Percentiles rank a stretch among this genome's conserved stretches.
These are phyloP conservation scores for Drosophila pectinifera DNA, from an alignment of 1,140 invertebrate species.

Conservation along the genomic window DNA sequence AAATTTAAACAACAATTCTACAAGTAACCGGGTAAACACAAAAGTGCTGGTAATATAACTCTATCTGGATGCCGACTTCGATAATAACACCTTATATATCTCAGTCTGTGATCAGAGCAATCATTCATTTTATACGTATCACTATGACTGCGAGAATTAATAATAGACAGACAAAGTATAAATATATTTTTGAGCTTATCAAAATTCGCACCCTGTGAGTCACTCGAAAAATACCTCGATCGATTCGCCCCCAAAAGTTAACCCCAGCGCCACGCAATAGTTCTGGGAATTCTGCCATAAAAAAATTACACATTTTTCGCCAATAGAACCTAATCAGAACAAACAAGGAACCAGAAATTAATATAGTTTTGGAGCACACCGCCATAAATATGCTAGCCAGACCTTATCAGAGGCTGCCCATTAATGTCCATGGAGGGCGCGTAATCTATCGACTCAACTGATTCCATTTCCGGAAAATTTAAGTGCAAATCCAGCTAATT, in stretches of 20 bases:
- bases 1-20: neutral
- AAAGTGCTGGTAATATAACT: slow-evolving; percentile 1
- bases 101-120: neutral
- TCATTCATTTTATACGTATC: slow-evolving; percentile 7
- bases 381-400: slow-evolving; percentile 22
- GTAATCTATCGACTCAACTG: slow-evolving; percentile 1
- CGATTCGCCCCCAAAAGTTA: neutral
- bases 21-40: neutral
- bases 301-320: slow-evolving; percentile 14
- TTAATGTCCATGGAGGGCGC: slow-evolving; percentile 13
- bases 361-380: neutral
- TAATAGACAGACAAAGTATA: neutral
- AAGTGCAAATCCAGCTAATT: slow-evolving; percentile 47
- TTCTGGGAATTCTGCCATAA: slow-evolving; percentile 7
- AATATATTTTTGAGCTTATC: slow-evolving; percentile 13
- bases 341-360: slow-evolving; percentile 31
- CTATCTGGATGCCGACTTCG: slow-evolving; percentile 3
- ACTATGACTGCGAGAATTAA: neutral
- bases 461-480: slow-evolving; percentile 40
- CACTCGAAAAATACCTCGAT: neutral
- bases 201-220: slow-evolving; percentile 9
- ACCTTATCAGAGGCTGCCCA: slow-evolving; percentile 24
- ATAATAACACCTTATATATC: slow-evolving; percentile 5
- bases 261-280: neutral
- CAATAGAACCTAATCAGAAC: slow-evolving; percentile 7